A percentile compares a stretch with the other conserved stretches of the same genome.
These are phyloP conservation scores for Tadarida brasiliensis DNA, from an alignment of 2,797 vertebrate genomes.

Conservation along the genomic window DNA sequence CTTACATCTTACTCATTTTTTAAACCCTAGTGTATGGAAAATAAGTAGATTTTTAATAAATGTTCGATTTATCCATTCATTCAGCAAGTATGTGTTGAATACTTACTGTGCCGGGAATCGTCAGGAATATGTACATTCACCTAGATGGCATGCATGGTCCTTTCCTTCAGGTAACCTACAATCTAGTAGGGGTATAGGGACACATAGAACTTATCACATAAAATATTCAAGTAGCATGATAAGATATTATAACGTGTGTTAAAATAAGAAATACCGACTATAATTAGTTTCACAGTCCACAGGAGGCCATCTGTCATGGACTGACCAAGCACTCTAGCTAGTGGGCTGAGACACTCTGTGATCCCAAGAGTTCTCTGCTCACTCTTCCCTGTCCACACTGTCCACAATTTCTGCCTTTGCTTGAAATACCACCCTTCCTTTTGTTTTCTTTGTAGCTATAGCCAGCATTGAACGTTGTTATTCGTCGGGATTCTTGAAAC, in stretches of 20 bases:
- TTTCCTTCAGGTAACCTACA: background rate
- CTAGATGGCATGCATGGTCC: background rate
- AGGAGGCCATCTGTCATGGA: background rate
- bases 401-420: background rate
- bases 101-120: background rate
- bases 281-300: background rate
- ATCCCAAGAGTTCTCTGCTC: background rate
- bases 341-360: background rate
- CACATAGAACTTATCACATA: background rate
- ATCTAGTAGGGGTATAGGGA: background rate
- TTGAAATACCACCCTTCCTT: background rate
- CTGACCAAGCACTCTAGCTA: background rate
- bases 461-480: background rate
- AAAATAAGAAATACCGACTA: background rate
- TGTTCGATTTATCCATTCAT: background rate
- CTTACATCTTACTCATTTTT: constrained; percentile 3
- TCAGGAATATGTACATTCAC: background rate
- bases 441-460: background rate
- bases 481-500: background rate
- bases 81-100: background rate
- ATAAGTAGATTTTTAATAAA: constrained; percentile 37
- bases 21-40: background rate
- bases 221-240: background rate
- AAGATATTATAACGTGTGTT: background rate
- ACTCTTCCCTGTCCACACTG: background rate